Percentiles rank a stretch among this genome's conserved stretches.
phyloP scores from a whole-genome alignment of 1,140 invertebrate genomes.

The Gonatopus flavifemur region DNA sequence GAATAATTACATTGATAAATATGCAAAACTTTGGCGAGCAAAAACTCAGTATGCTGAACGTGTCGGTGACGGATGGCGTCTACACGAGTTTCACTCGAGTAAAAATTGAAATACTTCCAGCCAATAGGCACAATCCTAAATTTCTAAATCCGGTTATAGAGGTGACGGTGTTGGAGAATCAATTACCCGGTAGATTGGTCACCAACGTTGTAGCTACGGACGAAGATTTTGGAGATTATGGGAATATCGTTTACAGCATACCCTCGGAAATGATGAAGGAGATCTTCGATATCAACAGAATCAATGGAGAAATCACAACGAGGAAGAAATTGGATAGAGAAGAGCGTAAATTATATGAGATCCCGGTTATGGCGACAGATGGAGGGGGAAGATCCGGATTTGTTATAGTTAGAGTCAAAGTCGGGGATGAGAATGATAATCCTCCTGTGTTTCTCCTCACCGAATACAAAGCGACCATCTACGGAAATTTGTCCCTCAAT shows the following conservation, averaged over 20 bases:
- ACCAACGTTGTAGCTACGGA: constrained; percentile 77
- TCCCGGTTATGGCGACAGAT: constrained; percentile 84
- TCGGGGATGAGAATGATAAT: constrained; percentile 88
- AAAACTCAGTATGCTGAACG: constrained; percentile 72
- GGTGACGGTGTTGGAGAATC: constrained; percentile 78
- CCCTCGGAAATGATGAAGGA: constrained; percentile 75
- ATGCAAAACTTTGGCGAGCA: constrained; percentile 68
- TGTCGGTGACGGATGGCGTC: constrained; percentile 90
- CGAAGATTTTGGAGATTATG: constrained; percentile 80
- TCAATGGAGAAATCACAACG: constrained; percentile 77
- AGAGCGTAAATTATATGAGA: constrained; percentile 69
- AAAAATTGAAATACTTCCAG: constrained; percentile 77
- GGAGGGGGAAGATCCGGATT: constrained; percentile 81
- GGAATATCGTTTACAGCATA: constrained; percentile 78
- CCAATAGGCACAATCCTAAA: constrained; percentile 77
- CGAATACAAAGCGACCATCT: constrained; percentile 78
- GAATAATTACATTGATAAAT: constrained; percentile 68
- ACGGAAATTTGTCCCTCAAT: constrained; percentile 64
- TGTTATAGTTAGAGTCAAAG: constrained; percentile 74
- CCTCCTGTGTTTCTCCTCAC: constrained; percentile 75
- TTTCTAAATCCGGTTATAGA: constrained; percentile 78
- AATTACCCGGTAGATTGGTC: constrained; percentile 72
- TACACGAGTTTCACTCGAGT: constrained; percentile 82
- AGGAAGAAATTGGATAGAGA: constrained; percentile 80
- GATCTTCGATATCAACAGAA: constrained; percentile 76